A percentile compares a stretch with the other conserved stretches of the same genome.
phyloP scores from a whole-genome alignment of 2,797 vertebrate species.

The Myripristis jacobus region DNA sequence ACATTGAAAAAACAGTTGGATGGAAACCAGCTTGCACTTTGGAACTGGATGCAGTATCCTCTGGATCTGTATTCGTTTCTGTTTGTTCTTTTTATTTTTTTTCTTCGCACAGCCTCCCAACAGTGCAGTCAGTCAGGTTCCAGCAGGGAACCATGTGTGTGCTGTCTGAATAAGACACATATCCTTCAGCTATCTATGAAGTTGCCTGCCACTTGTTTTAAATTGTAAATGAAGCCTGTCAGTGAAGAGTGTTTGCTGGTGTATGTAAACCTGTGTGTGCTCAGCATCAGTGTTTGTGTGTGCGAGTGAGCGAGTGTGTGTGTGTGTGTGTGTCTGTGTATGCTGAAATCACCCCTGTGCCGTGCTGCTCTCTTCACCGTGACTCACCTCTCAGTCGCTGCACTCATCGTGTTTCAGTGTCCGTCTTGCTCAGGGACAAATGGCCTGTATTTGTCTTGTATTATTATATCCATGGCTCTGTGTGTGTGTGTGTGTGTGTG shows the following conservation, averaged over 20 bases:
- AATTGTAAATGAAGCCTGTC: background rate
- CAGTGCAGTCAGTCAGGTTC: too few species aligned
- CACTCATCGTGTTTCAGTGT: slow-evolving; percentile 4
- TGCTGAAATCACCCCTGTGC: background rate
- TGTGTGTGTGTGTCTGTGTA: slow-evolving; percentile 1
- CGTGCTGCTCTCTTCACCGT: slow-evolving; percentile 1
- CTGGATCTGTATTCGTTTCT: too few species aligned
- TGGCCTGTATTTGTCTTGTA: slow-evolving; percentile 26
- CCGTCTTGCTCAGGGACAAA: slow-evolving; percentile 31
- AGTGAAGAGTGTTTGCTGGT: background rate
- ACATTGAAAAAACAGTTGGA: too few species aligned
- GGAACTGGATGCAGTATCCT: too few species aligned
- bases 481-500: slow-evolving; percentile 10
- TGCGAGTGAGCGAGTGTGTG: too few species aligned
- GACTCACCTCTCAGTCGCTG: slow-evolving; percentile 38
- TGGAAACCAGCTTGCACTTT: too few species aligned
- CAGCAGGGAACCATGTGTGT: too few species aligned
- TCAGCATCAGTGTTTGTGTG: too few species aligned
- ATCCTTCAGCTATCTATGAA: too few species aligned
- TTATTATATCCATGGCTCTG: slow-evolving; percentile 32
- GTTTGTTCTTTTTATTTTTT: too few species aligned
- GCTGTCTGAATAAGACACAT: too few species aligned
- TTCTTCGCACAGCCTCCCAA: too few species aligned
- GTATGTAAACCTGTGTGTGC: background rate
- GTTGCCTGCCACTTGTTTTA: background rate